phyloP scores from a whole-genome alignment of 2,888 invertebrate species.

The Acleris laterana region DNA sequence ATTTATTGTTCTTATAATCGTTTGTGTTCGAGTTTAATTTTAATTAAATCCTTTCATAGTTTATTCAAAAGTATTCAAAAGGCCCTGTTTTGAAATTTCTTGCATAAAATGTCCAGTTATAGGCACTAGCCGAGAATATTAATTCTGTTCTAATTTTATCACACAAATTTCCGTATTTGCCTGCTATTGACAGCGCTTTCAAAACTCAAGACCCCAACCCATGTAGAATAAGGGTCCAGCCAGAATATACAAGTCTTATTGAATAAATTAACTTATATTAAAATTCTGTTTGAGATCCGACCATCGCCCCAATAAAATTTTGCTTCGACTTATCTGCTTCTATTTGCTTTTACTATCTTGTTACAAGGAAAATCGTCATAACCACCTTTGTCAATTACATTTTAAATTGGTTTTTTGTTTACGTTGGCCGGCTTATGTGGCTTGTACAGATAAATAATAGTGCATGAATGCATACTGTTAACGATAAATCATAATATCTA shows the following conservation, averaged over 20 bases:
- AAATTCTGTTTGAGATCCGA: constrained; percentile 70
- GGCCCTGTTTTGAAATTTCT: too few species aligned
- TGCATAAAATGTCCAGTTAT: too few species aligned
- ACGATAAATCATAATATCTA: too few species aligned
- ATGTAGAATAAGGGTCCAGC: constrained; percentile 58
- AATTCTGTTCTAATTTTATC: constrained; percentile 4
- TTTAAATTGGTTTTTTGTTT: not conserved
- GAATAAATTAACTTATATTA: constrained; percentile 81
- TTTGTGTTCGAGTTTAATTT: too few species aligned
- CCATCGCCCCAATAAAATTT: constrained; percentile 46
- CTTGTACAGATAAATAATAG: too few species aligned
- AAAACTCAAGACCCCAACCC: constrained; percentile 44
- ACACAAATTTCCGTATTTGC: constrained; percentile 11
- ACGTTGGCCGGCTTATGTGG: too few species aligned
- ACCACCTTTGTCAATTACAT: not conserved
- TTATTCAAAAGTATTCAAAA: too few species aligned
- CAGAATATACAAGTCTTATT: constrained; percentile 63
- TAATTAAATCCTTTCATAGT: too few species aligned
- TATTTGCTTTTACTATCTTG: constrained; percentile 38
- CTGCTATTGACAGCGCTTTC: constrained; percentile 22
- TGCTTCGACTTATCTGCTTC: constrained; percentile 58
- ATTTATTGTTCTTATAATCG: constrained; percentile 8
- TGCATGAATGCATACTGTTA: too few species aligned
- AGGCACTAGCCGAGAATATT: not conserved
- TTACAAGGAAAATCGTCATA: constrained; percentile 7